These are phyloP conservation scores for Enteromius radiatus DNA, from an alignment of 2,797 vertebrate species.

Conservation along the genomic window DNA sequence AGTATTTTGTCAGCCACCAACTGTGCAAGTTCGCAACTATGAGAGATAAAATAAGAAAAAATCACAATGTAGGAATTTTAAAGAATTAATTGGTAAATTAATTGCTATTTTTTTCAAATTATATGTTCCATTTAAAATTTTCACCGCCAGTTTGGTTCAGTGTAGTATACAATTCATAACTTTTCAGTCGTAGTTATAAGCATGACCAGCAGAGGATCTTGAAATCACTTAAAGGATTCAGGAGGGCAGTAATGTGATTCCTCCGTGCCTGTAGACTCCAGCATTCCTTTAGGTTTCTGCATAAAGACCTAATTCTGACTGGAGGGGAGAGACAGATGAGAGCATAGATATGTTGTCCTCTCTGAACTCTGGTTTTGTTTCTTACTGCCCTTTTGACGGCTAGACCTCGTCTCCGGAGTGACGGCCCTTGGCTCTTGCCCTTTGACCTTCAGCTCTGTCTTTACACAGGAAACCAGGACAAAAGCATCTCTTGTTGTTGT, in stretches of 20 bases:
- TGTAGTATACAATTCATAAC: background rate
- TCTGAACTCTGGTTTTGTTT: conserved; percentile 33
- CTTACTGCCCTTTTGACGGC: background rate
- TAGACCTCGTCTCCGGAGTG: conserved; percentile 29
- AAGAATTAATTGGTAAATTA: no score
- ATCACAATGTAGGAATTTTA: no score
- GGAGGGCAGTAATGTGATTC: conserved; percentile 18
- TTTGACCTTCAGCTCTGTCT: conserved; percentile 32
- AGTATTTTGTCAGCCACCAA: no score
- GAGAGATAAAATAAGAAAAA: no score
- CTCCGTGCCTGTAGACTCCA: background rate
- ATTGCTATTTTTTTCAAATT: no score
- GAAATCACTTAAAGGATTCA: background rate
- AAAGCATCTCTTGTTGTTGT: conserved; percentile 10
- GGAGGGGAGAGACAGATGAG: background rate
- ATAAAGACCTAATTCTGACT: conserved; percentile 3
- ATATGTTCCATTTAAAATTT: no score
- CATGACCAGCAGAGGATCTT: background rate
- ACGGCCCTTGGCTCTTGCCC: conserved; percentile 19
- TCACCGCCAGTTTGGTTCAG: background rate
- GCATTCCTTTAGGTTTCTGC: conserved; percentile 15
- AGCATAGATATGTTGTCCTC: conserved; percentile 22
- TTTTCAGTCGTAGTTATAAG: background rate
- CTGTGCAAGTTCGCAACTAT: no score
- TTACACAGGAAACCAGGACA: conserved; percentile 23